Evolutionary conservation across 1,140 invertebrate genomes (phyloP).

Genomic region (Drosophila melanogaster): DNA sequence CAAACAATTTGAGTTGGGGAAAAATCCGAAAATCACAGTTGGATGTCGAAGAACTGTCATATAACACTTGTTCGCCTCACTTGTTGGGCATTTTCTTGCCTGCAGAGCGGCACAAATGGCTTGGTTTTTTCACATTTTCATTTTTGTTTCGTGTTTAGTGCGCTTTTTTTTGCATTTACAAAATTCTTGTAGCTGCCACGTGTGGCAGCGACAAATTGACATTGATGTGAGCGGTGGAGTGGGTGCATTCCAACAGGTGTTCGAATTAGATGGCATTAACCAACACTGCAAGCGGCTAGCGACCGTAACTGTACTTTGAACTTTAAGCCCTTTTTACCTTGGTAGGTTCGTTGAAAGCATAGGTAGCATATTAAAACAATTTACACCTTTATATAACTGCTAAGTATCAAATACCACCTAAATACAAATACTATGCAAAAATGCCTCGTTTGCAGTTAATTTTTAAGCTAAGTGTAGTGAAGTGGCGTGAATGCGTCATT

Average conservation of each 20-base stretch:
- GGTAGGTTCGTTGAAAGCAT: not conserved
- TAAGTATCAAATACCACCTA: too few species aligned
- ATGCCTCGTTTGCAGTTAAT: not conserved
- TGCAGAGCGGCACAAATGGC: conserved; percentile 7
- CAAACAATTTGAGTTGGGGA: conserved; percentile 28
- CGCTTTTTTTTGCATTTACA: conserved; percentile 25
- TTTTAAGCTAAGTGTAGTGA: not conserved
- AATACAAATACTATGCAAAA: too few species aligned
- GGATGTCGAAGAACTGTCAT: conserved; percentile 72
- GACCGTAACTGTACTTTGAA: not conserved
- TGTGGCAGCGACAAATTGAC: conserved; percentile 33
- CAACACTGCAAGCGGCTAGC: not conserved
- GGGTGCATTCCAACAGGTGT: conserved; percentile 30
- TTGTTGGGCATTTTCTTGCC: conserved; percentile 35
- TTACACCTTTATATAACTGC: too few species aligned
- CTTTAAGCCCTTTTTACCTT: too few species aligned
- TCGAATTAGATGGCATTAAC: not conserved
- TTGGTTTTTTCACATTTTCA: conserved; percentile 32
- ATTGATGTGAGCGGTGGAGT: conserved; percentile 2
- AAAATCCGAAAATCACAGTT: conserved; percentile 59
- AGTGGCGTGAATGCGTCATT: not conserved
- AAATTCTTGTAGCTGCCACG: conserved; percentile 38
- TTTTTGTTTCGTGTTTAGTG: conserved; percentile 5
- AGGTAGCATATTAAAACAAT: too few species aligned
- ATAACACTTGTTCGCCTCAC: conserved; percentile 43